Base-by-base conservation (phyloP, 2,888 invertebrate genomes). In the Aethes cnicana region DNA sequence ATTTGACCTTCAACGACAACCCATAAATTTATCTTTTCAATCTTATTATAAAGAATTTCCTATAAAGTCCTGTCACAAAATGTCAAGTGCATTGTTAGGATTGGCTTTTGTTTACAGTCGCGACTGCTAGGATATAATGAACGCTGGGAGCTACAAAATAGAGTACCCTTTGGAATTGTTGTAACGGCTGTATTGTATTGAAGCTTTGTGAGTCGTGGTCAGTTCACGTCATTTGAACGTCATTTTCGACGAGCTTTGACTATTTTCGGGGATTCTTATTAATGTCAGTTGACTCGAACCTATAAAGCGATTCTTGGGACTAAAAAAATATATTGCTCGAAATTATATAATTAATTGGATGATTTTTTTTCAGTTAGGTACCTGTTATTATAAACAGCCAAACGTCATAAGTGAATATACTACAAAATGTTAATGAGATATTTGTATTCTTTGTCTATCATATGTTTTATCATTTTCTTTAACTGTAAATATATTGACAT, bases 241-340 rank as follows among this genome's bases (percentile, higher is more conserved):
- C 73, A 68, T 73, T 77, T 64, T 64, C 69, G 75, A 81, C 80
- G 78, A 75, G 72, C 71, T 72, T 64, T 76, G 77, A 73, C 68
- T 66, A 54, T 55, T 65, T 62, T 49, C 2, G 37, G 30, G 47
- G 37, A 62, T 8, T 82, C 35, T 1, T 7, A 47, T 63, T 74
- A 55, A 1, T 53, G 67, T 54, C 1, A 4, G 1, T 4, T 52
- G 0, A 63, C 68, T 75, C 0, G 54, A 41, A 14, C 26, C 55
- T 3, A n/a, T n/a, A n/a, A n/a, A n/a, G n/a, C n/a, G n/a, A n/a
- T 17, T 43, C 11, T 17, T 7, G 32, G 26, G 12, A n/a, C 4
- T 7, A 8, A 8, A 14, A 44, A 6, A 6, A 21, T 5, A 35
- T 39, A 4, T 36, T 26, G 26, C 17, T 25, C 9, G 12, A 9